Evolutionary conservation across 2,888 invertebrate genomes (phyloP), one percentile per base, ranked within the genome.

Genomic region (Coremacera marginata): DNA sequence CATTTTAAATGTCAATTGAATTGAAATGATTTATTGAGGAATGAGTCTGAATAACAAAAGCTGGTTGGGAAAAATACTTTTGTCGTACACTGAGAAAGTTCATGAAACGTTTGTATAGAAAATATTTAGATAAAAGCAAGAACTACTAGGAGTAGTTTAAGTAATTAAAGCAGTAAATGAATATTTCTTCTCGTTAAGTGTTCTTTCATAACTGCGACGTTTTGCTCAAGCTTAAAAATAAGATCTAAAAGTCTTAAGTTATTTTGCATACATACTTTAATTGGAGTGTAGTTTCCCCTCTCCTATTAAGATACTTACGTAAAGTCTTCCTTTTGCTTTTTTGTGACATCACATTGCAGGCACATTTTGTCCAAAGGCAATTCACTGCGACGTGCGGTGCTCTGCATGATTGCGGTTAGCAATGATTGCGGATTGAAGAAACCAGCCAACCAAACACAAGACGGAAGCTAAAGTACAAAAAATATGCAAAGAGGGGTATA

Each of bases 341-440:
- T 98, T 8, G 98, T 98, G 76, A 98, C 98, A 89, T 98, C 98
- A 88, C 97, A 98, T 86, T 98, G 97, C 22, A 98, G 91, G 88
- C 97, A 97, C 98, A 98, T 98, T 90, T 98, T 97, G 90, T 98
- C 98, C 63, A 98, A 91, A 0, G 98, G 98, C 83, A 98, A 91
- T 88, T 96, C 96, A 85, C 97, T 96, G 86, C 95, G 94, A 44
- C 98, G 92, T 0, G 98, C 98, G 44, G 98, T 98, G 85, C 97
- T 97, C 90, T 98, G 98, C 98, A 98, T 98, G 84, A 98, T 98
- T 68, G 98, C 98, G 0, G 98, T 98, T 77, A 98, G 90, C 84
- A 98, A 92, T 55, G 97, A 97, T 90, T 98, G 98, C 0, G 98
- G 98, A 89, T 98, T 98, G 91, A 98, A 98, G 90, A 98, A 97